These are phyloP conservation scores for Illadopsis cleaveri DNA, from an alignment of 2,113 vertebrate genomes.

Conservation along the genomic window DNA sequence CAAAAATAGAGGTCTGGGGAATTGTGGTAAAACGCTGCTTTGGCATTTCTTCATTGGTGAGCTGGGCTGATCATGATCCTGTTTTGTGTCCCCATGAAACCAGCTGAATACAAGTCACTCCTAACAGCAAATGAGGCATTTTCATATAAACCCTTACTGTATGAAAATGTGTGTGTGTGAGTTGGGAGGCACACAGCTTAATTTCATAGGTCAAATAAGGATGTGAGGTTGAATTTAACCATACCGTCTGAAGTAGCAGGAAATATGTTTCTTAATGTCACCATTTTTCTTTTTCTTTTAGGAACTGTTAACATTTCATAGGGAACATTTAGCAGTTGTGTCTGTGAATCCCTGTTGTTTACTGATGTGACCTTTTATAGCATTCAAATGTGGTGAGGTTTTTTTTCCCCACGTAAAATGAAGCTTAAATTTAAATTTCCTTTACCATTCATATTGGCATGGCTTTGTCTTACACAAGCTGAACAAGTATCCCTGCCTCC, in stretches of 20 bases:
- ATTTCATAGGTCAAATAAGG: conserved; percentile 43
- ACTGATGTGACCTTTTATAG: conserved; percentile 51
- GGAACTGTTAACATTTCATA: neutral
- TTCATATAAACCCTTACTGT: neutral
- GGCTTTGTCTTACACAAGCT: neutral
- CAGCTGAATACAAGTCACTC: neutral
- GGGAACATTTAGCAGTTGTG: conserved; percentile 9
- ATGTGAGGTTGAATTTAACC: conserved; percentile 11
- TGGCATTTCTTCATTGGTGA: conserved; percentile 35
- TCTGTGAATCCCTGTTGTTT: conserved; percentile 48
- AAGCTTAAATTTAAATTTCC: neutral
- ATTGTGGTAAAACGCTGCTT: conserved; percentile 43
- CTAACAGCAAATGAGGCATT: conserved; percentile 13
- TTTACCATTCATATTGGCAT: neutral
- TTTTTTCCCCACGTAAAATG: neutral
- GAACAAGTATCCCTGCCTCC: neutral
- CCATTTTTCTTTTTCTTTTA: conserved; percentile 15
- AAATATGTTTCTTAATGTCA: conserved; percentile 49
- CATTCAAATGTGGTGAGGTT: neutral
- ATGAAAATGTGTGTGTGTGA: neutral
- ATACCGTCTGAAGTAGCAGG: neutral
- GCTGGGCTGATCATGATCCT: neutral
- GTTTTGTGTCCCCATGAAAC: conserved; percentile 32
- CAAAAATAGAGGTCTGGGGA: conserved; percentile 46
- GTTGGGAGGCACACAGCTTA: neutral